A percentile compares a stretch with the other conserved stretches of the same genome.
Evolutionary conservation across 2,113 vertebrate genomes (phyloP).

Genomic region (Barnardius zonarius): DNA sequence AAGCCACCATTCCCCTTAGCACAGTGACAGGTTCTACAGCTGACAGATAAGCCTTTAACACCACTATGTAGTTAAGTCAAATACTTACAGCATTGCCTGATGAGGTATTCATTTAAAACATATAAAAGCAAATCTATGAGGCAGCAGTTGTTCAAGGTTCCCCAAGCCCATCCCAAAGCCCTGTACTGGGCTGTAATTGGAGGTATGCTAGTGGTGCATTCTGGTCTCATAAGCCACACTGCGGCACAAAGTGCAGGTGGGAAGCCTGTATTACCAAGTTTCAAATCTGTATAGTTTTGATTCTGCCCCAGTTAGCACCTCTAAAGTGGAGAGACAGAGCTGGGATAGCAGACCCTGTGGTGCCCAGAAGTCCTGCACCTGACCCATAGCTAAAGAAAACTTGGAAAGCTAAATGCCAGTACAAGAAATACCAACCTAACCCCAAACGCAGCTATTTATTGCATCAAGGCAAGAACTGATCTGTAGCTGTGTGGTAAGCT

Average conservation of each 20-base stretch:
- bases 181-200: background rate
- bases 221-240: background rate
- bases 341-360: background rate
- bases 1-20: background rate
- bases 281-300: background rate
- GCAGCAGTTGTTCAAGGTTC: background rate
- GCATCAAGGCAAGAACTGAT: background rate
- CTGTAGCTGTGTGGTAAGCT: background rate
- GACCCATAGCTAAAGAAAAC: background rate
- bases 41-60: background rate
- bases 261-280: background rate
- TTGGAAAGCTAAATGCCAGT: background rate
- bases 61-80: background rate
- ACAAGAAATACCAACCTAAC: background rate
- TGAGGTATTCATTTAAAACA: background rate
- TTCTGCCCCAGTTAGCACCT: background rate
- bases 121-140: background rate
- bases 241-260: fast-evolving
- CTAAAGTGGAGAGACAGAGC: background rate
- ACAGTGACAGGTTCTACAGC: background rate
- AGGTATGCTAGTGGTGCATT: background rate
- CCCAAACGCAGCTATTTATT: background rate
- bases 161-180: background rate
- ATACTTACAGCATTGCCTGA: background rate
- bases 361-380: background rate